Percentiles rank a stretch among this genome's conserved stretches.
Evolutionary conservation across 1,140 invertebrate species (phyloP).

Genomic region (Drosophila virilis): DNA sequence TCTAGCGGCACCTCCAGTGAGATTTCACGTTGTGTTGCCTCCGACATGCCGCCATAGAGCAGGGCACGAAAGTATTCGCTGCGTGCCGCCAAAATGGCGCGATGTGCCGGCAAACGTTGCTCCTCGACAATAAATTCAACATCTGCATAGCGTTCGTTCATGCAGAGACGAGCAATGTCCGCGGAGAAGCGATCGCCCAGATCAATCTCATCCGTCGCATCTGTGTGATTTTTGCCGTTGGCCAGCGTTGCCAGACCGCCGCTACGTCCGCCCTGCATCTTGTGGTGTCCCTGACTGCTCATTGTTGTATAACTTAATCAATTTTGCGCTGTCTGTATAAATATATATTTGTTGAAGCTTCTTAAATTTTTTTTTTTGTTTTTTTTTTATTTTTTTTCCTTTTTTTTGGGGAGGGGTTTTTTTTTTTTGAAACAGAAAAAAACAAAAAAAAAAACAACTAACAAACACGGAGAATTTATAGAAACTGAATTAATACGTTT

Average conservation of each 20-base stretch:
- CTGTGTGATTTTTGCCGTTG: constrained; percentile 22
- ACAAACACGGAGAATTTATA: background rate
- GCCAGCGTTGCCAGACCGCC: constrained; percentile 35
- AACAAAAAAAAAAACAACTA: background rate
- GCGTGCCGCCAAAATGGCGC: constrained; percentile 93
- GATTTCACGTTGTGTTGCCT: constrained; percentile 93
- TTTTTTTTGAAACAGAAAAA: background rate
- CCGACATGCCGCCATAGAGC: constrained; percentile 95
- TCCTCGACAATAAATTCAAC: constrained; percentile 94
- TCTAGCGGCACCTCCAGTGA: constrained; percentile 93
- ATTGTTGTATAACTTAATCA: constrained; percentile 29
- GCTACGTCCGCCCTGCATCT: constrained; percentile 56
- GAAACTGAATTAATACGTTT: background rate
- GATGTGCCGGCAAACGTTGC: constrained; percentile 93
- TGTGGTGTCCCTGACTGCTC: constrained; percentile 78
- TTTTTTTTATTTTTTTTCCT: background rate
- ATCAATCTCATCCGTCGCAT: constrained; percentile 56
- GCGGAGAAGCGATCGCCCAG: constrained; percentile 76
- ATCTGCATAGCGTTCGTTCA: constrained; percentile 96
- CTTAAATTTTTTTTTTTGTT: background rate
- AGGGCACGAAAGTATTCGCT: constrained; percentile 97
- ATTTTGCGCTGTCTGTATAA: background rate
- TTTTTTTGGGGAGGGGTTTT: background rate
- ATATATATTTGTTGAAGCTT: background rate
- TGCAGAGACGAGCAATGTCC: constrained; percentile 90